These are phyloP conservation scores for Pachyuromys duprasi DNA, from an alignment of 2,797 vertebrate genomes.

Conservation along the genomic window DNA sequence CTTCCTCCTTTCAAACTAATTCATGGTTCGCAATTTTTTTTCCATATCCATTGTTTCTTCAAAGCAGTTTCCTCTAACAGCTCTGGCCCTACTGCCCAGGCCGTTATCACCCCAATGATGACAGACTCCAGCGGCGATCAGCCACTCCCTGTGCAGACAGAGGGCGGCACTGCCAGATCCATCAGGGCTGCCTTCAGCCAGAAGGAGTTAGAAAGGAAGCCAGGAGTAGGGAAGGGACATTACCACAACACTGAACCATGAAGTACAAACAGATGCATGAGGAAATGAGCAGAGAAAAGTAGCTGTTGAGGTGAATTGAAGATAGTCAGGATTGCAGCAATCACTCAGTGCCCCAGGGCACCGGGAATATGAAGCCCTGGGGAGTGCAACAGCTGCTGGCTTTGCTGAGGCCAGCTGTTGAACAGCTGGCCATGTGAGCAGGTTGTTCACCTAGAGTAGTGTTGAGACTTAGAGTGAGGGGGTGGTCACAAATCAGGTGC, in stretches of 20 bases:
- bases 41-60: background rate
- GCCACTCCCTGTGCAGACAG: background rate
- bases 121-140: background rate
- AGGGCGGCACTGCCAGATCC: too few species aligned
- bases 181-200: background rate
- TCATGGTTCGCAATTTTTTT: background rate
- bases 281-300: too few species aligned
- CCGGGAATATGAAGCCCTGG: background rate
- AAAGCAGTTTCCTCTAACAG: background rate
- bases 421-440: background rate
- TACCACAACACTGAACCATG: rapidly evolving
- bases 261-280: background rate
- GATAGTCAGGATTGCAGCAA: background rate
- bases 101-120: background rate
- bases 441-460: background rate
- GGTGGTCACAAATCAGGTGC: background rate
- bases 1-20: background rate
- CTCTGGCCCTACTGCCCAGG: background rate
- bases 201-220: background rate
- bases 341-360: background rate
- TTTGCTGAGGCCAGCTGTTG: background rate
- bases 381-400: background rate
- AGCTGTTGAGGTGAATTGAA: background rate
- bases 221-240: background rate
- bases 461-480: background rate